Evolutionary conservation across 2,888 invertebrate species (phyloP), one percentile per base, ranked within the genome.

Genomic region (Patella ulyssiponensis): DNA sequence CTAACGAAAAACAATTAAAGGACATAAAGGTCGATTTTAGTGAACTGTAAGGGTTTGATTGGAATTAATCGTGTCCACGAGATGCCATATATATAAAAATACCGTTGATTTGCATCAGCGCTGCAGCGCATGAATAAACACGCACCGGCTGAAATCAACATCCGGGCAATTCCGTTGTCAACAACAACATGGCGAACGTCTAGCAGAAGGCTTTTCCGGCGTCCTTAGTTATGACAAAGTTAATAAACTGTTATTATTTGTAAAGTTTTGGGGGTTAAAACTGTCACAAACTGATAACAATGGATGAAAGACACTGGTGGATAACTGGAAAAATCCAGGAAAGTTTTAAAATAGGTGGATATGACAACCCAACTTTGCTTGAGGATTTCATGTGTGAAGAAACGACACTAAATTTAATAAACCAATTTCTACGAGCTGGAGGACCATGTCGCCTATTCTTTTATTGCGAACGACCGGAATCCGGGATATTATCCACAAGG

Each of bases 271-370:
- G 2, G 53, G 53, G 73, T 71, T 52, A 33, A 23, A 23, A 20
- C n/a, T 44, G 44, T 44, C 53, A 69, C 2, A 20, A 51, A 69
- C 11, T 54, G 5, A 69, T n/a, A 76, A 86, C 64, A 52, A 92
- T 92, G 92, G 92, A 92, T 89, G 92, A 92, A 86, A 82, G 92
- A 79, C 91, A 91, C 83, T 92, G 92, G 92, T 92, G 92, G 92
- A 90, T 92, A 52, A 91, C 91, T 69, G 88, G 89, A 9, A 91
- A 90, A 85, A 91, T 91, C 80, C 91, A 91, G 82, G 91, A 92
- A 81, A 91, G 89, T 76, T 91, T 92, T 80, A 88, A 88, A 81
- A 88, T 91, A 73, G 89, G 90, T 20, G 89, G 89, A 64, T 88
- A 86, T 84, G 90, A 89, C 81, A 90, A 90, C 79, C 90, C 91